These are phyloP conservation scores for Peribatodes rhomboidaria DNA, from an alignment of 2,888 invertebrate species.

Conservation along the genomic window DNA sequence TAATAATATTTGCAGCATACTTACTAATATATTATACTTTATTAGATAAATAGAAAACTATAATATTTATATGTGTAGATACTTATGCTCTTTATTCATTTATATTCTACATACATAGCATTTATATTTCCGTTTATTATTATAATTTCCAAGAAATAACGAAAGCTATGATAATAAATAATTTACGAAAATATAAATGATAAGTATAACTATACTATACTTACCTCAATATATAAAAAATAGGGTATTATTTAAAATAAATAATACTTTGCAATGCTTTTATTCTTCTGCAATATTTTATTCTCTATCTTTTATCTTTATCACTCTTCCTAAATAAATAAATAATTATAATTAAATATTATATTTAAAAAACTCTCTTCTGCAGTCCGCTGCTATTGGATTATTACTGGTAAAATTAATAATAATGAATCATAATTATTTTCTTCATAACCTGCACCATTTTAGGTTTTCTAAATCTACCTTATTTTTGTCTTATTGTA, in stretches of 20 bases:
- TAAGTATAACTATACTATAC: neutral
- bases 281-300: constrained; percentile 32
- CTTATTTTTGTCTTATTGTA: constrained; percentile 30
- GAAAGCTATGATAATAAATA: too few species aligned
- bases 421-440: constrained; percentile 61
- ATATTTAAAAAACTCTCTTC: constrained; percentile 77
- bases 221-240: too few species aligned
- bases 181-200: too few species aligned
- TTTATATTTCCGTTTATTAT: constrained; percentile 9
- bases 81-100: neutral
- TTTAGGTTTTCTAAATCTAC: constrained; percentile 32
- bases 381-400: constrained; percentile 92
- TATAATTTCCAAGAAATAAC: too few species aligned
- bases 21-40: too few species aligned
- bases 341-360: constrained; percentile 67
- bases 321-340: constrained; percentile 50
- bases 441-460: constrained; percentile 54
- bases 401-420: constrained; percentile 89
- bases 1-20: too few species aligned
- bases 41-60: too few species aligned
- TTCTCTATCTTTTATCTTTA: constrained; percentile 32
- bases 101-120: neutral
- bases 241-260: neutral
- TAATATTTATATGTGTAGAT: neutral
- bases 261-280: constrained; percentile 10